Evolutionary conservation across 2,113 vertebrate genomes (phyloP), one percentile per base, ranked within the genome.

Genomic region (Dissostichus mawsoni): DNA sequence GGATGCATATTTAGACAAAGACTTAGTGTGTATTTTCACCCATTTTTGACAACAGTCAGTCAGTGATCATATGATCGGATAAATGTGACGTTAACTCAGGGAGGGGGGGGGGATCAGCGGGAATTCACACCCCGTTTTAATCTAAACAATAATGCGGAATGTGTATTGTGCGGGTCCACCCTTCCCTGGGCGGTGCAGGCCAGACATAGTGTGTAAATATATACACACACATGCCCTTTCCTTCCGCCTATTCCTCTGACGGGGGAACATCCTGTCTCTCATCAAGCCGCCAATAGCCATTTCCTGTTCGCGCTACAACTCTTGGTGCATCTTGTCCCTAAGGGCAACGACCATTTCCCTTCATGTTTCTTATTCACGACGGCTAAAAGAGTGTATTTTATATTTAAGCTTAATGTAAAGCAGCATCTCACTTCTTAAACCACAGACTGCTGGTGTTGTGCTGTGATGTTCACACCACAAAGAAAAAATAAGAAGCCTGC

Each of bases 211-310:
- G 44, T 18, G 70, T 70, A 76, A 16, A 75, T 69, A 72, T 47
- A 76, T 4, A 36, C 23, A 5, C 47, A 85, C 45, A 75, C 81
- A 84, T 67, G 66, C 70, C 80, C 81, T 84, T 88, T 84, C 85
- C 86, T 84, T 92, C 83, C 80, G 12, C 79, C 75, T 23, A 64
- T 67, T 87, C 70, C 76, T 83, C 63, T 72, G 73, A 73, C 45
- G 47, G 64, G 69, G 33, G 25, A 66, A 89, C 80, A 88, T 92
- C 90, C 90, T 90, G 83, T 45, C 81, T 66, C 77, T 76, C 62
- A 65, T 68, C 25, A 51, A 63, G 76, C 56, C 23, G 73, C 64
- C 41, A 10, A 68, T 51, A 16, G 53, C 25, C 65, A 61, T 83
- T 77, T 89, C 87, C 89, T 85, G 67, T 29, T 62, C 33, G 3